These are phyloP conservation scores for Pharmacophagus antenor DNA, from an alignment of 2,888 invertebrate species.

Conservation along the genomic window DNA sequence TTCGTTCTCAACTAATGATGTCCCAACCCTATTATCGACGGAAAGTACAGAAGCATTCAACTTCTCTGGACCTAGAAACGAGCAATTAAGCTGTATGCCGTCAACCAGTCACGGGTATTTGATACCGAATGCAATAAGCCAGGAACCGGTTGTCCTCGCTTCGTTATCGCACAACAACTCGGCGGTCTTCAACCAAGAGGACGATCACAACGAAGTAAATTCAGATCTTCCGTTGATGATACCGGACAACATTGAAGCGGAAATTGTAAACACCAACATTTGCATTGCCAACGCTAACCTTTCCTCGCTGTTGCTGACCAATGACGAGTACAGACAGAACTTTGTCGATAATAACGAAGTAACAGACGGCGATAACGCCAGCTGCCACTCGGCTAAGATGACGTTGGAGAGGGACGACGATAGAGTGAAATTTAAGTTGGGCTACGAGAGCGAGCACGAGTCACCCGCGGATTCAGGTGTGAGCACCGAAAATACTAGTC, in stretches of 20 bases:
- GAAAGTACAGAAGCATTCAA: conserved; percentile 53
- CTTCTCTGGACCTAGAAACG: conserved; percentile 59
- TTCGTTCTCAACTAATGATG: conserved; percentile 71
- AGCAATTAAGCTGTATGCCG: conserved; percentile 75
- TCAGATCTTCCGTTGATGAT: conserved; percentile 65
- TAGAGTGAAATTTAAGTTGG: conserved; percentile 71
- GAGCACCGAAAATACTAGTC: conserved; percentile 86
- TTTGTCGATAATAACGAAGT: conserved; percentile 51
- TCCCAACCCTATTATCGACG: conserved; percentile 61
- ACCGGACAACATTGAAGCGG: conserved; percentile 66
- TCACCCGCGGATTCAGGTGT: conserved; percentile 84
- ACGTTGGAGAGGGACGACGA: conserved; percentile 54
- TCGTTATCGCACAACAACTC: conserved; percentile 76
- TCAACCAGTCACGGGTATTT: conserved; percentile 84
- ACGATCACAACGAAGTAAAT: conserved; percentile 50
- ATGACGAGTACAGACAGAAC: conserved; percentile 66
- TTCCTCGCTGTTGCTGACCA: conserved; percentile 79
- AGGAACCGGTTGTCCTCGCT: conserved; percentile 78
- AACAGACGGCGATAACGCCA: conserved; percentile 51
- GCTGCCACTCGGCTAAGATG: conserved; percentile 65
- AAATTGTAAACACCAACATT: conserved; percentile 74
- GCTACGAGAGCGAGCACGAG: conserved; percentile 74
- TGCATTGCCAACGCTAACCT: conserved; percentile 84
- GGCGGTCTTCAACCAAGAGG: conserved; percentile 68
- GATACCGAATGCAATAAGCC: conserved; percentile 82